Evolutionary conservation across 2,797 vertebrate genomes (phyloP).

Genomic region (Triplophysa yarkandensis): DNA sequence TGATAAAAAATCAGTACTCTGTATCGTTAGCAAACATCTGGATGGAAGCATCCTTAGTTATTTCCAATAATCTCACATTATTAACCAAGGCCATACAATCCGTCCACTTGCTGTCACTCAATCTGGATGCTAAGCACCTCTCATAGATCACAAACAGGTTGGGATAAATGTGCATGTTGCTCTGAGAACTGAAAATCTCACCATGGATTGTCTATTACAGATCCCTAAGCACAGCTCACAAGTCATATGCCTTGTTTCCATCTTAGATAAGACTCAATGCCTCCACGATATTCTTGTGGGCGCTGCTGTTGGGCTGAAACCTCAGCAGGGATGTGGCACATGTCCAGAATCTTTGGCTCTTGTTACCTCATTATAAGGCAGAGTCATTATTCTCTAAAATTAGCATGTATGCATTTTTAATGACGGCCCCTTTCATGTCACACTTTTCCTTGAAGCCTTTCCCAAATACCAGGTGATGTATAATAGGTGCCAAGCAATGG

Average conservation of each 20-base stretch:
- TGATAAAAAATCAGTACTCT: too few species aligned
- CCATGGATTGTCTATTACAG: constrained; percentile 55
- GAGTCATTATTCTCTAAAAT: constrained; percentile 9
- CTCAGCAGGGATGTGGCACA: neutral
- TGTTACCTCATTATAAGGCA: neutral
- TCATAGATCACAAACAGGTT: constrained; percentile 46
- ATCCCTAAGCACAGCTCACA: constrained; percentile 48
- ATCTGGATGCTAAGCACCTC: constrained; percentile 71
- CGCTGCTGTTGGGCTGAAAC: neutral
- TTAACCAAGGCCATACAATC: constrained; percentile 10
- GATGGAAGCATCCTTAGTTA: too few species aligned
- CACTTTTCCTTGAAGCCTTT: neutral
- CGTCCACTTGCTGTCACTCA: constrained; percentile 47
- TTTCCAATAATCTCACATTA: constrained; percentile 41
- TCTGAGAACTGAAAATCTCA: constrained; percentile 40
- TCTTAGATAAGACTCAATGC: neutral
- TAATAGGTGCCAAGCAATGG: neutral
- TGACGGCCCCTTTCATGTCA: neutral
- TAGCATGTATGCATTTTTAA: neutral
- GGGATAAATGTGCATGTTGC: constrained; percentile 52
- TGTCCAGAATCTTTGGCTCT: neutral
- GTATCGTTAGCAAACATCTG: too few species aligned
- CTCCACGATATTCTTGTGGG: neutral
- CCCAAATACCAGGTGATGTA: neutral
- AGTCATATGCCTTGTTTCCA: neutral